Evolutionary conservation across 2,888 invertebrate genomes (phyloP).

Genomic region (Drosophila subsilvestris): DNA sequence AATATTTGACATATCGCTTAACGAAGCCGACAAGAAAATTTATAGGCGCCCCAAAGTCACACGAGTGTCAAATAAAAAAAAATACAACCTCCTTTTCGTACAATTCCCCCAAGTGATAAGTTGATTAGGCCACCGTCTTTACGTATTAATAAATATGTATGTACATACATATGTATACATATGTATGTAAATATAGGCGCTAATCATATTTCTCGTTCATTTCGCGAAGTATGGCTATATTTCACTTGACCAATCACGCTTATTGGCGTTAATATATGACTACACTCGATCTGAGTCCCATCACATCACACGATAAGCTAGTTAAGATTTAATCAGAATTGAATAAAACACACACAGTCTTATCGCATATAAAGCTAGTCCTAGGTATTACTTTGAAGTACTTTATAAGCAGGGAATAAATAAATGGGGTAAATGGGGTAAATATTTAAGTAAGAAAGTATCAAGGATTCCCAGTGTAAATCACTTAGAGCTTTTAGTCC

Average conservation of each 20-base stretch:
- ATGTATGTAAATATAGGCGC: conserved; percentile 35
- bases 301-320: conserved; percentile 35
- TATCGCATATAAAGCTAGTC: conserved; percentile 1
- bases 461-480: not conserved
- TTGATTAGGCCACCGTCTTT: conserved; percentile 36
- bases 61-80: conserved; percentile 52
- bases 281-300: conserved; percentile 26
- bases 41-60: conserved; percentile 36
- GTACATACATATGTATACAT: not conserved
- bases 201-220: conserved; percentile 50
- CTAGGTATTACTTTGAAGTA: not conserved
- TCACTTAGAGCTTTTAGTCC: no score
- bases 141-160: conserved; percentile 2
- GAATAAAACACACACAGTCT: conserved; percentile 12
- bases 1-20: conserved; percentile 66
- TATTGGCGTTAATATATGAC: conserved; percentile 49
- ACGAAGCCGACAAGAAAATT: conserved; percentile 47
- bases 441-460: not conserved
- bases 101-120: conserved; percentile 40
- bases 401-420: not conserved
- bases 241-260: conserved; percentile 49
- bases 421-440: no score
- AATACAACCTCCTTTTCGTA: not conserved
- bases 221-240: conserved; percentile 50
- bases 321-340: conserved; percentile 36